Percentiles rank a stretch among this genome's conserved stretches.
Conservation (phyloP, 2,888 invertebrate species). For the Marronus borbonicus region DNA sequence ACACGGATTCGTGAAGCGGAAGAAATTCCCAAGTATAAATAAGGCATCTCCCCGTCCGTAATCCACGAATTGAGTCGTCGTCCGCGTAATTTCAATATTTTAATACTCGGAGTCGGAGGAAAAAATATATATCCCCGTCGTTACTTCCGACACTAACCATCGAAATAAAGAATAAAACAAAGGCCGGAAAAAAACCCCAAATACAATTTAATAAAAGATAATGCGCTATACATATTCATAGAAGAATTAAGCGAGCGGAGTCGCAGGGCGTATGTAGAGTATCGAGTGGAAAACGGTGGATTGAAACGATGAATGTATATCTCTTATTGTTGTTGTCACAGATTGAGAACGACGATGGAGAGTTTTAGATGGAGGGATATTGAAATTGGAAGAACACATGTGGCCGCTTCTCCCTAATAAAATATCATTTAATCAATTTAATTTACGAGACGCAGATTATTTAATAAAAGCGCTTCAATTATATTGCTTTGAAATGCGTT, state of each 20-base stretch:
- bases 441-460: too few species aligned
- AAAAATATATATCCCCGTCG: conserved; percentile 29
- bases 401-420: conserved; percentile 16
- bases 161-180: conserved; percentile 27
- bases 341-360: conserved; percentile 6
- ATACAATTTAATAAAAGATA: conserved; percentile 68
- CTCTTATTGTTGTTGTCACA: conserved; percentile 27
- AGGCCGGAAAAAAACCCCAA: conserved; percentile 54
- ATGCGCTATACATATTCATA: conserved; percentile 68
- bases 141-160: conserved; percentile 30
- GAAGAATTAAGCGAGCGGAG: conserved; percentile 61
- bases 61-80: conserved; percentile 44
- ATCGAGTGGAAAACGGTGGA: conserved; percentile 35
- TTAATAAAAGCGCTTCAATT: too few species aligned
- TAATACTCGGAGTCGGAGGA: conserved; percentile 30
- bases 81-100: conserved; percentile 46
- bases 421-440: not conserved
- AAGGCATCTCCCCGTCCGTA: conserved; percentile 38
- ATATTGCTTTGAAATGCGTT: too few species aligned
- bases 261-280: conserved; percentile 17
- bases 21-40: conserved; percentile 38
- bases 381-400: conserved; percentile 36
- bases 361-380: conserved; percentile 7
- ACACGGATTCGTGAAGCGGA: conserved; percentile 28
- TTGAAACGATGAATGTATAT: conserved; percentile 27